Evolutionary conservation across 2,888 invertebrate species (phyloP), one percentile per base, ranked within the genome.

Genomic region (Druceiella hillmani): DNA sequence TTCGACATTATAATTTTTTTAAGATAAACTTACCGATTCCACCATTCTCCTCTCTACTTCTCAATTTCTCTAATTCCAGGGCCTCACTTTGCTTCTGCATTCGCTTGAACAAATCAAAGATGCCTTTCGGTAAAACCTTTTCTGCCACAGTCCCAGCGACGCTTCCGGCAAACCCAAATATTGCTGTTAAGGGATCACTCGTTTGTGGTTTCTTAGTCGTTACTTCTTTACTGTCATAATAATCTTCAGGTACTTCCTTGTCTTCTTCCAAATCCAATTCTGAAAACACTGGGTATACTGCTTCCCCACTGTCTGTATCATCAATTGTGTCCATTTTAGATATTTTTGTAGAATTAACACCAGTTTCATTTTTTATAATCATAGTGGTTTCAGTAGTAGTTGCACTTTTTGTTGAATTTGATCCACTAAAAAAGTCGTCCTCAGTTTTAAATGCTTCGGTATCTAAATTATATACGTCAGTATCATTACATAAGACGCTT

Each of bases 41-140:
- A 1, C 72, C 71, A 51, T 72, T 72, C 44, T 72, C 72, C 47
- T 72, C 71, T 12, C 64, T 57, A 46, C 72, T 71, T 41, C 72
- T 59, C 26, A 72, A 48, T 20, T 59, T 61, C 46, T 71, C 66
- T 0, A 66, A 64, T 51, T 72, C 72, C 34, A 72, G 43, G 4
- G 66, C 65, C 43, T 69, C 68, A 36, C 54, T 70, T 47, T 72
- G 72, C 33, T 54, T 58, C 52, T 72, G 72, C 64, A 72, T 68
- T 36, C 72, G 55, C 42, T 59, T 66, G 35, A 70, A 66, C 26
- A 72, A 43, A 41, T 71, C 70, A 41, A 56, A 64, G 2, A 72
- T 53, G 4, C 66, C 59, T 43, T 69, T 66, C 0, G 72, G 72
- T 1, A 72, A 64, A 1, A 71, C 64, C 48, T 58, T 61, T 38